Evolutionary conservation across 2,888 invertebrate species (phyloP).

Genomic region (Hololepta plana): DNA sequence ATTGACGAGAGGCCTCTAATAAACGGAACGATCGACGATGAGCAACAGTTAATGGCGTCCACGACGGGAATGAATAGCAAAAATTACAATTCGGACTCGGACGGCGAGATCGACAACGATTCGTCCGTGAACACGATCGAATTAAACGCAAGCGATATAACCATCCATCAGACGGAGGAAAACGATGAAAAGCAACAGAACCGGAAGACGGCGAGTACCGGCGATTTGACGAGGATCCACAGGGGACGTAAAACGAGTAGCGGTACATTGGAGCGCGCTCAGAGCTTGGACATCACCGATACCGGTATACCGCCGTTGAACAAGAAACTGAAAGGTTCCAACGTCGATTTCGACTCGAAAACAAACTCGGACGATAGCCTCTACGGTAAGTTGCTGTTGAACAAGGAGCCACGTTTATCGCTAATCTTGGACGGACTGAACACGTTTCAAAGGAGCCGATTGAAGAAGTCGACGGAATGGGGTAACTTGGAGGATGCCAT

Average conservation of each 20-base stretch:
- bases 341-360: slow-evolving; percentile 24
- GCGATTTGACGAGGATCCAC: slow-evolving; percentile 56
- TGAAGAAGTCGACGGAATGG: slow-evolving; percentile 60
- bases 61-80: slow-evolving; percentile 10
- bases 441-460: slow-evolving; percentile 45
- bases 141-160: slow-evolving; percentile 54
- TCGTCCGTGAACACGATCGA: slow-evolving; percentile 45
- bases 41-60: slow-evolving; percentile 3
- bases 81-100: slow-evolving; percentile 31
- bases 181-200: slow-evolving; percentile 42
- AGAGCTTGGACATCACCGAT: slow-evolving; percentile 58
- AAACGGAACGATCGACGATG: slow-evolving; percentile 14
- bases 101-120: slow-evolving; percentile 28
- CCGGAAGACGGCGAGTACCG: slow-evolving; percentile 60
- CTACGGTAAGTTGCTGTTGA: slow-evolving; percentile 29
- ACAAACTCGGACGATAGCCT: slow-evolving; percentile 22
- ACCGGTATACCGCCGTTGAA: slow-evolving; percentile 18
- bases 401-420: slow-evolving; percentile 39
- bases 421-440: slow-evolving; percentile 45
- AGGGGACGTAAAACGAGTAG: slow-evolving; percentile 25
- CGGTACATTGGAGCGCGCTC: slow-evolving; percentile 55
- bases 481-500: slow-evolving; percentile 62
- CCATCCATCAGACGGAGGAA: slow-evolving; percentile 48
- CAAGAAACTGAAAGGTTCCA: slow-evolving; percentile 33
- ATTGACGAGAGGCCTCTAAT: slow-evolving; percentile 27